Percentiles rank a stretch among this genome's conserved stretches.
These are phyloP conservation scores for Cavia aperea DNA, from an alignment of 2,113 vertebrate species.

Conservation along the genomic window DNA sequence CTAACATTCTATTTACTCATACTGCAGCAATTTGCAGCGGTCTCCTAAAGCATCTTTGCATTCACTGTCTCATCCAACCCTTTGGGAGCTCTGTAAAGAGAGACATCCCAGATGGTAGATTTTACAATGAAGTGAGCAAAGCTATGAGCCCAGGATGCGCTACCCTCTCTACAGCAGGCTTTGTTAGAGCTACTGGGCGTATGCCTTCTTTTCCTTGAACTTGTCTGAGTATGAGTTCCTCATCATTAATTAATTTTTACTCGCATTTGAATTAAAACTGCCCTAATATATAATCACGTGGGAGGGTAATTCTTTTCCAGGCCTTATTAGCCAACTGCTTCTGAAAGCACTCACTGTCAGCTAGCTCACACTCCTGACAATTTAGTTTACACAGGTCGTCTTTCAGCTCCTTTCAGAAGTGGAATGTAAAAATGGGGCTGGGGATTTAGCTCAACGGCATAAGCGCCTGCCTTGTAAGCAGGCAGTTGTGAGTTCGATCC, in stretches of 20 bases:
- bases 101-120: neutral
- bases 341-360: slow-evolving; percentile 37
- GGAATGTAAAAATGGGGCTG: neutral
- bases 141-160: neutral
- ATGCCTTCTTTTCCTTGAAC: neutral
- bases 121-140: neutral
- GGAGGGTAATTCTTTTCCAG: neutral
- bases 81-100: neutral
- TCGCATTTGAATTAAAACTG: slow-evolving; percentile 38
- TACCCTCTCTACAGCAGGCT: neutral
- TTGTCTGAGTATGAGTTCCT: neutral
- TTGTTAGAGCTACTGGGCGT: neutral
- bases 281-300: neutral
- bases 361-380: neutral
- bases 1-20: neutral
- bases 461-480: no score
- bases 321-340: neutral
- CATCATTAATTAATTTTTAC: slow-evolving; percentile 10
- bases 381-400: slow-evolving; percentile 21
- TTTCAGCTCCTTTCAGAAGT: neutral
- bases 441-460: no score
- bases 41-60: neutral
- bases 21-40: neutral
- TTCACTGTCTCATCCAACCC: neutral
- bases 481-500: no score